These are phyloP conservation scores for Andrena dorsata DNA, from an alignment of 2,888 invertebrate genomes.

Conservation along the genomic window DNA sequence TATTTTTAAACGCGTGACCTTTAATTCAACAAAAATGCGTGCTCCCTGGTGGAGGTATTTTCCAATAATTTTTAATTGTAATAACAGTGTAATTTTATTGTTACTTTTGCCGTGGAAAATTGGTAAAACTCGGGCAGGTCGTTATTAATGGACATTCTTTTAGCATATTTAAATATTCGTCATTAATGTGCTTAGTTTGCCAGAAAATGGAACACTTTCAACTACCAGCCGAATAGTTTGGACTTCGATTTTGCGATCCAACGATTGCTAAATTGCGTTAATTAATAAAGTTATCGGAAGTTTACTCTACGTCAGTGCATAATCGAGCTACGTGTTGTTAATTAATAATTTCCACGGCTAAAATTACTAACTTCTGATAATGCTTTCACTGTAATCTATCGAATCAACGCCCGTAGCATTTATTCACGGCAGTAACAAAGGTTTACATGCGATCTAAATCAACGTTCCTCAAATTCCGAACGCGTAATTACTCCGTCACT, in stretches of 20 bases:
- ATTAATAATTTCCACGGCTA: slow-evolving; percentile 24
- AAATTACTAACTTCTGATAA: background rate
- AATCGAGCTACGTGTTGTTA: slow-evolving; percentile 7
- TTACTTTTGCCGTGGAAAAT: no score
- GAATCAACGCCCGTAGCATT: background rate
- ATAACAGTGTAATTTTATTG: no score
- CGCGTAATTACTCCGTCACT: background rate
- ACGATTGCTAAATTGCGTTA: background rate
- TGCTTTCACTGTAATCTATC: background rate
- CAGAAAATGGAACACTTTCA: background rate
- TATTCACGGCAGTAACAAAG: background rate
- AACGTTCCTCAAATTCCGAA: background rate
- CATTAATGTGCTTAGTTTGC: background rate
- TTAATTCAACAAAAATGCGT: no score
- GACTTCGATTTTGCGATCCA: background rate
- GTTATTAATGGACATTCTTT: no score
- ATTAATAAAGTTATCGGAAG: slow-evolving; percentile 19
- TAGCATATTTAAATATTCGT: no score
- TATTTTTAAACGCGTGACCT: no score
- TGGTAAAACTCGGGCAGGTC: no score
- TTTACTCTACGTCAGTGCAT: background rate
- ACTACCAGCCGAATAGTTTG: background rate
- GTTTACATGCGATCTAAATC: background rate
- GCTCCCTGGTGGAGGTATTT: no score
- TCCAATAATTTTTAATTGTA: no score